Base-by-base conservation (phyloP, 2,888 invertebrate species). In the Neria commutata region DNA sequence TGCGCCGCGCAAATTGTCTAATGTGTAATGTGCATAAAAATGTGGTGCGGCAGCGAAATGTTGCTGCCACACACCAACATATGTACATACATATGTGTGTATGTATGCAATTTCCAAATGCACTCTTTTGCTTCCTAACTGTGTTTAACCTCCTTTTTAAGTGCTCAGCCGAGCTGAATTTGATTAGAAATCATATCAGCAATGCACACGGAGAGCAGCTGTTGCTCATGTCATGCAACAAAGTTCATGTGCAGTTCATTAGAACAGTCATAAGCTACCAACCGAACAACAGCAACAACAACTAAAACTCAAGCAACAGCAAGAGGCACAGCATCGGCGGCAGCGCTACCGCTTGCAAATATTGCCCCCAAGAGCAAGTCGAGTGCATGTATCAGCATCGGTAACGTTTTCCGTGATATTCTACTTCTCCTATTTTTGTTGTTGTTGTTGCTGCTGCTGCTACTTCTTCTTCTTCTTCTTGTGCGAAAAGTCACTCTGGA, bases 191-290 rank as follows among this genome's bases (percentile, higher is more conserved):
- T 29, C 6, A 29, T 29, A 6, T 29, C 29, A 29, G 29, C 11
- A 8, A 11, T n/a, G 29, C 29, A 29, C 6, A 6, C 6, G 11
- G 29, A 29, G 6, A 11, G 29, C 29, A 29, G 19, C 3, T 19
- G 17, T 42, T 21, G 42, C 42, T 42, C 42, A 42, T 42, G 21
- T 19, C 21, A 42, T 42, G 42, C 42, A n/a, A n/a, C n/a, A 42
- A 42, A 42, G 42, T 42, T 42, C 42, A 42, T 21, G 42, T 42
- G 4, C 42, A 42, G 42, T 42, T 42, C 42, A 42, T 42, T 42
- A 42, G 42, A 42, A 42, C 42, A 42, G 42, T 17, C 42, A 42
- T 42, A 42, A 42, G 42, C 42, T 19, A 42, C 42, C 19, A 42
- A 42, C 42, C n/a, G n/a, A n/a, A n/a, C n/a, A n/a, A n/a, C n/a